phyloP scores from a whole-genome alignment of 2,113 vertebrate genomes.

The Alosa alosa region DNA sequence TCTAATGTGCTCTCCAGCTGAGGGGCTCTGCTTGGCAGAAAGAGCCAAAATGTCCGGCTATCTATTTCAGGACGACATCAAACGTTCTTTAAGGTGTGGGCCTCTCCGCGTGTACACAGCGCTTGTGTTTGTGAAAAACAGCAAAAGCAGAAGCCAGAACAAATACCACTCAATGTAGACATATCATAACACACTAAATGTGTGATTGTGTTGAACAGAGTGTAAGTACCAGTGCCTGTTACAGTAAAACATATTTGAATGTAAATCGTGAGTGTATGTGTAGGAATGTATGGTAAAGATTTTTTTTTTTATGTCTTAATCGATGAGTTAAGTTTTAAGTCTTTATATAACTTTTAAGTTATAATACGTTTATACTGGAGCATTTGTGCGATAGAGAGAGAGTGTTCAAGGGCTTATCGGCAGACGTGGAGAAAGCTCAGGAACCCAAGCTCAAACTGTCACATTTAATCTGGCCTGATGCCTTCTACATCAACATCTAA shows the following conservation, averaged over 20 bases:
- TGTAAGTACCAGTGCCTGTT: too few species aligned
- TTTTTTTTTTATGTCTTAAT: too few species aligned
- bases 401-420: not conserved
- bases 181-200: not conserved
- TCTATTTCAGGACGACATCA: conserved; percentile 36
- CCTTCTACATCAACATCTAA: conserved; percentile 18
- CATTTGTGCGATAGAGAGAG: not conserved
- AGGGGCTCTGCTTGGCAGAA: conserved; percentile 4
- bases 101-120: not conserved
- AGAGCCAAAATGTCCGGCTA: conserved; percentile 19
- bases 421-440: conserved; percentile 46
- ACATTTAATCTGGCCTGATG: conserved; percentile 32
- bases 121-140: not conserved
- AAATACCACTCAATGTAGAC: not conserved
- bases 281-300: conserved; percentile 31
- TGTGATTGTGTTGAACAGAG: not conserved
- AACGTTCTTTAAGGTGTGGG: conserved; percentile 28
- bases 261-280: conserved; percentile 27
- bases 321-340: too few species aligned
- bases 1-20: conserved; percentile 43
- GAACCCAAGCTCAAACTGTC: conserved; percentile 46
- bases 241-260: not conserved
- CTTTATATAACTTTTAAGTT: not conserved
- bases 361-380: not conserved
- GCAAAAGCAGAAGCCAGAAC: not conserved